Evolutionary conservation across 2,888 invertebrate genomes (phyloP), one percentile per base, ranked within the genome.

Genomic region (Lycophotia porphyrea): DNA sequence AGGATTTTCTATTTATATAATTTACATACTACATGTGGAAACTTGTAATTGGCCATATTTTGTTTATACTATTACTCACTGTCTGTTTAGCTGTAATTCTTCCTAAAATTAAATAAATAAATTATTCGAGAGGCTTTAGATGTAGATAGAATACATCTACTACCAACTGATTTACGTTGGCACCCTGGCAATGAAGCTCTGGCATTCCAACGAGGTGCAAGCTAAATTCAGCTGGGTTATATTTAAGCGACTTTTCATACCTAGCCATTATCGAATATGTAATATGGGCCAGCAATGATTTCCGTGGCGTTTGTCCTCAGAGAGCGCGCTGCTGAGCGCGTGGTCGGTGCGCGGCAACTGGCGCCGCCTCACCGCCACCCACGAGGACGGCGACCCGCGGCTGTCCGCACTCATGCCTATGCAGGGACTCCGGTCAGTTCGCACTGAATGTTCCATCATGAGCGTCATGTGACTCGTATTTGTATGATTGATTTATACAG

Each of bases 311-410:
- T 55, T 55, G 27, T 60, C 60, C 21, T 9, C 60, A 63, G 63
- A 63, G 79, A 93, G 84, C 47, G 83, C 74, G 36, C 47, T 91
- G 3, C 64, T 94, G 74, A 74, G 80, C 61, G 82, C 90, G 42
- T 95, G 95, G 95, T 95, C 95, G 0, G 2, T 93, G 9, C 88
- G 90, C 11, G 81, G 73, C 39, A 95, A 94, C 90, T 94, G 94
- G 93, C 86, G 84, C 0, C 90, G 93, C 1, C 90, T 95, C 73
- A 89, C 89, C 0, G 88, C 90, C 5, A 80, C 82, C 0, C 86
- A 91, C 78, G 92, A 91, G 13, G 90, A 90, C 24, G 91, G 91
- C 0, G 93, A 94, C 85, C 91, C 92, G 3, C 87, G 91, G 1
- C 87, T 92, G 7, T 75, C 88, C 0, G 90, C 92, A 0, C 89